Percentiles rank a stretch among this genome's conserved stretches.
Conservation (phyloP, 92 coral and sea anemone species). For the Epizoanthus fatuus region DNA sequence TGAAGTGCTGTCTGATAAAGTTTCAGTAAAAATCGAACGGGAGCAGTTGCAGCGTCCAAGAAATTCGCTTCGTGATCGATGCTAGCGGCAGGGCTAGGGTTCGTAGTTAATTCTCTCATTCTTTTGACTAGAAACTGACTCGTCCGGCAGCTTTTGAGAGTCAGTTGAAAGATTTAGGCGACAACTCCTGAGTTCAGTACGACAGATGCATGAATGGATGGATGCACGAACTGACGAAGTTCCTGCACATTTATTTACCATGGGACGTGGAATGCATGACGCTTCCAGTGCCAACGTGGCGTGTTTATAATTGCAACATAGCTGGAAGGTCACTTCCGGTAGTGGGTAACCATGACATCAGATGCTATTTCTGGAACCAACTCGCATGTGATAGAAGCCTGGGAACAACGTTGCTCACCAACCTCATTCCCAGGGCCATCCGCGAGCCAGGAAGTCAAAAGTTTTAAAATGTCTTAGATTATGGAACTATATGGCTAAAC, state of each 20-base stretch:
- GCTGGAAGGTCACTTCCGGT: not conserved
- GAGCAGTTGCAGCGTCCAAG: constrained; percentile 70
- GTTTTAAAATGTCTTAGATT: too few species aligned
- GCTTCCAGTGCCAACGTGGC: constrained; percentile 37
- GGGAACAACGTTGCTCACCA: too few species aligned
- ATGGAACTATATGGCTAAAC: too few species aligned
- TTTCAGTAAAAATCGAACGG: constrained; percentile 76
- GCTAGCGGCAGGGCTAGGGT: constrained; percentile 37
- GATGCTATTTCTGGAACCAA: constrained; percentile 5
- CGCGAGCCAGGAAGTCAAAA: too few species aligned
- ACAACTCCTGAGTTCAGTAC: not conserved
- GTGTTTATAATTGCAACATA: not conserved
- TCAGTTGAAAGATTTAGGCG: not conserved
- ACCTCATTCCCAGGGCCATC: too few species aligned
- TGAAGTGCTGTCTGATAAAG: constrained; percentile 75
- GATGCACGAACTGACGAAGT: constrained; percentile 7
- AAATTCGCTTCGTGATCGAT: constrained; percentile 58
- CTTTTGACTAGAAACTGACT: not conserved
- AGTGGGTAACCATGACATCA: constrained; percentile 9
- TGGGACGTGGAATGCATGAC: constrained; percentile 27
- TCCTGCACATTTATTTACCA: constrained; percentile 11
- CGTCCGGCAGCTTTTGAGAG: not conserved
- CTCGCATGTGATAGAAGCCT: too few species aligned
- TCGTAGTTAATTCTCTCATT: constrained; percentile 19
- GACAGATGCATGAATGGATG: not conserved